Evolutionary conservation across 2,797 vertebrate species (phyloP), one percentile per base, ranked within the genome.

Genomic region (Sorex maritimensis): DNA sequence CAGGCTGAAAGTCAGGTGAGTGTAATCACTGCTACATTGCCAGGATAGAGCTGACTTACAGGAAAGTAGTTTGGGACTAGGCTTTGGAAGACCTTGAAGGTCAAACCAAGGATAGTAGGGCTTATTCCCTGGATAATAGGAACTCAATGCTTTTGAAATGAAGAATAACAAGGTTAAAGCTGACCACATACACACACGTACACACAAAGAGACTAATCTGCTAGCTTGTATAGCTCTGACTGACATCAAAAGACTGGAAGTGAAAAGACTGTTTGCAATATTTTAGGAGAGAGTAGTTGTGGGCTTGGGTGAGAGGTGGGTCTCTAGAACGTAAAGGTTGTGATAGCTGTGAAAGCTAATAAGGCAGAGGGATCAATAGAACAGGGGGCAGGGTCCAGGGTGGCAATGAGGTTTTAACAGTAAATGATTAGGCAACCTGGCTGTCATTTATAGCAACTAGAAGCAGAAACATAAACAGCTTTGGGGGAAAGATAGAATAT

Each of bases 131-230:
- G 77, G 77, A 67, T 26, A 79, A 67, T 24, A 90, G 65, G 44
- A 92, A 90, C 68, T 63, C 69, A 95, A 28, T 83, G 84, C 87
- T 91, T 95, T 96, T 79, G 67, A 92, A 89, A 82, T 80, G 46
- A 93, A 89, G 74, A 85, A 75, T 65, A 91, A 65, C 63, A 65
- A 68, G 69, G 68, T 82, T 89, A 91, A 19, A 71, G 61, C 61
- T 75, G n/a, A 44, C 52, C 26, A 61, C 58, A 21, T 17, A 21
- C 17, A 19, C 58, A 61, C 14, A 71, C 75, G 11, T 2, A 52
- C 13, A 14, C 49, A 52, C 49, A 28, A 68, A 71, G 86, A n/a
- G 46, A 82, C 73, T 87, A 41, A n/a, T 55, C 71, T 89, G 14
- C 69, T 69, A 15, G 34, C 24, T 81, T 75, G 38, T 26, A 46